Percentiles rank a stretch among this genome's conserved stretches.
These are phyloP conservation scores for Murina feae DNA, from an alignment of 2,113 vertebrate genomes.

Conservation along the genomic window DNA sequence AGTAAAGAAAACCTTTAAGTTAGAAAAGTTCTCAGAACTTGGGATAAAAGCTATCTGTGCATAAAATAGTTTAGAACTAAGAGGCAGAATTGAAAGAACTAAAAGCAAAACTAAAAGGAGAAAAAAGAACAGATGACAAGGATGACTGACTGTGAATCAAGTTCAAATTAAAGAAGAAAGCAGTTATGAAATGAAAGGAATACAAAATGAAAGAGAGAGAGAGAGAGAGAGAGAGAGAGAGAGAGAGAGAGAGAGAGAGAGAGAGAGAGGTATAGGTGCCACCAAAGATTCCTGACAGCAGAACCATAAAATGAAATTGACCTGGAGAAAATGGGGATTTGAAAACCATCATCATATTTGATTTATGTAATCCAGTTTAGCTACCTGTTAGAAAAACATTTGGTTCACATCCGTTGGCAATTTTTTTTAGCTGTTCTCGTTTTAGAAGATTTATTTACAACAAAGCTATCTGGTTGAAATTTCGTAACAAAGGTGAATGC, in stretches of 20 bases:
- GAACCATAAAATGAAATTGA: constrained; percentile 22
- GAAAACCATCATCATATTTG: constrained; percentile 38
- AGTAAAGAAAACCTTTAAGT: neutral
- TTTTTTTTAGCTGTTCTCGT: neutral
- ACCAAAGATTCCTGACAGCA: neutral
- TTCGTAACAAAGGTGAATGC: neutral
- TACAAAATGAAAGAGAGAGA: neutral
- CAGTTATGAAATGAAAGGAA: neutral
- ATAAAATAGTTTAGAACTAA: constrained; percentile 38
- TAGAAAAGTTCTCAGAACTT: neutral
- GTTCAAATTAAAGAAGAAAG: constrained; percentile 39
- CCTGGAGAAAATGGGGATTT: constrained; percentile 9
- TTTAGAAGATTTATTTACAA: constrained; percentile 39
- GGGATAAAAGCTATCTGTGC: neutral
- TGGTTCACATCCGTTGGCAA: neutral
- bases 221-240: neutral
- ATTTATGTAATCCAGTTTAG: constrained; percentile 45
- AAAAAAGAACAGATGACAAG: neutral
- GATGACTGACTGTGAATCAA: neutral
- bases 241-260: neutral
- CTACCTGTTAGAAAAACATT: constrained; percentile 37
- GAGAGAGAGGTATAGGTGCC: neutral
- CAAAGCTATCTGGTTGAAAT: neutral
- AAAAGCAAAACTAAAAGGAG: constrained; percentile 15
- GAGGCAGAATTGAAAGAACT: neutral